A percentile compares a stretch with the other conserved stretches of the same genome.
Conservation (phyloP, 2,797 vertebrate genomes). For the Lutjanus argentimaculatus region DNA sequence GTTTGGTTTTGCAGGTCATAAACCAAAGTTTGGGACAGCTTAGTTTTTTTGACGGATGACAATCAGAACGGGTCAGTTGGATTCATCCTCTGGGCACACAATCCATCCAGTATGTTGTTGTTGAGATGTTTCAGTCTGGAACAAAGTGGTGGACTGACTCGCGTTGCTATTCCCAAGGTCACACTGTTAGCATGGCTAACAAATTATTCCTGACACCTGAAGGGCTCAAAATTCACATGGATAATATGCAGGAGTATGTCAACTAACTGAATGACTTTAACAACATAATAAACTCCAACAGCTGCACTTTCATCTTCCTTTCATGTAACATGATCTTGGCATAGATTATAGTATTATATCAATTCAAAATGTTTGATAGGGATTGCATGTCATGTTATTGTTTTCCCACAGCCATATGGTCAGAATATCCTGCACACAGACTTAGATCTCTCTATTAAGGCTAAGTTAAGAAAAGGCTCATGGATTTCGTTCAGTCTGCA, state of each 20-base stretch:
- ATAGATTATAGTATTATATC: neutral
- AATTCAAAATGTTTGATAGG: slow-evolving; percentile 9
- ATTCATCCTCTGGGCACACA: neutral
- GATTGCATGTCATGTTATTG: neutral
- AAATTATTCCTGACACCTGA: neutral
- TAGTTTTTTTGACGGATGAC: too few relatives aligned
- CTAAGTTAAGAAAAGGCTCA: neutral
- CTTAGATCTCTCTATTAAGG: slow-evolving; percentile 10
- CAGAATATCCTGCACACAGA: slow-evolving; percentile 26
- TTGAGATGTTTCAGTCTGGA: neutral
- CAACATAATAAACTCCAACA: slow-evolving; percentile 1
- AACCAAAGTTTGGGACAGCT: neutral
- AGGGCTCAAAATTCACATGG: neutral
- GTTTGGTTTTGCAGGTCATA: neutral
- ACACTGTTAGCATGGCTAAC: neutral
- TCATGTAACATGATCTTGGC: slow-evolving; percentile 5
- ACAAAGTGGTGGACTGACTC: neutral
- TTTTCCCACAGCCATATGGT: slow-evolving; percentile 27
- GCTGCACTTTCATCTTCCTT: neutral
- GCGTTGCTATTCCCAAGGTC: neutral
- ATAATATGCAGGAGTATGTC: neutral
- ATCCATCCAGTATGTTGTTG: neutral
- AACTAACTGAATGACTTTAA: neutral
- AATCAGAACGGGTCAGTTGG: too few relatives aligned
- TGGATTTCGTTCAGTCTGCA: slow-evolving; percentile 3